Base-by-base conservation (phyloP, 2,888 invertebrate species). In the Troides aeacus region DNA sequence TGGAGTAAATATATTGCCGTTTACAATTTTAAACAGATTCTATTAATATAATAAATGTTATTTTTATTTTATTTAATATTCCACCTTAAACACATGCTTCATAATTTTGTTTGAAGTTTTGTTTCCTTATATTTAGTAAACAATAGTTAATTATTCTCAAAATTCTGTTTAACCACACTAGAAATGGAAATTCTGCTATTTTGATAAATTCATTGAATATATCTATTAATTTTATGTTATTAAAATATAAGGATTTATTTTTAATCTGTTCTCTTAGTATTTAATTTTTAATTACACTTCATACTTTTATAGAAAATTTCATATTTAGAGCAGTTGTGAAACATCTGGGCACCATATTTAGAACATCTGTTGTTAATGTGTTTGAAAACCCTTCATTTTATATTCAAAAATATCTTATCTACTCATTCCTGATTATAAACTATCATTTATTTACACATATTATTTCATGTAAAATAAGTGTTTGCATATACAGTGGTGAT, bases 311-410 rank as follows among this genome's bases (percentile, higher is more conserved):
- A 15, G 50, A 50, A 17, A 17, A 5, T 15, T 50, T 50, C 15
- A 18, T 50, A 15, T 62, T n/a, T 21, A n/a, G 18, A 58, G 46
- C 23, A 7, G 21, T 70, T 62, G 12, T 17, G 23, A 30, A 36
- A 65, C 65, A 65, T 65, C 59, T 65, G 65, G 65, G 23, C 15
- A 24, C 7, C 65, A 65, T 46, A 65, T 65, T 65, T n/a, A 18
- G 23, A 46, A 42, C 61, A 64, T 62, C 64, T 68, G 46, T 56
- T 36, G 21, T 21, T 61, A 42, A 50, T 50, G 18, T 17, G 50
- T 17, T 17, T 0, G 15, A 50, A 50, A 50, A 50, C 12, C 5
- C 15, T 50, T 2, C 15, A n/a, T 67, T 61, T 59, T 39, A 59
- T 39, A 64, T 62, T 63, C 24, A n/a, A 62, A 42, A 4, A 17